Percentiles rank a stretch among this genome's conserved stretches.
These are phyloP conservation scores for Ametastegia equiseti DNA, from an alignment of 2,888 invertebrate genomes.

Conservation along the genomic window DNA sequence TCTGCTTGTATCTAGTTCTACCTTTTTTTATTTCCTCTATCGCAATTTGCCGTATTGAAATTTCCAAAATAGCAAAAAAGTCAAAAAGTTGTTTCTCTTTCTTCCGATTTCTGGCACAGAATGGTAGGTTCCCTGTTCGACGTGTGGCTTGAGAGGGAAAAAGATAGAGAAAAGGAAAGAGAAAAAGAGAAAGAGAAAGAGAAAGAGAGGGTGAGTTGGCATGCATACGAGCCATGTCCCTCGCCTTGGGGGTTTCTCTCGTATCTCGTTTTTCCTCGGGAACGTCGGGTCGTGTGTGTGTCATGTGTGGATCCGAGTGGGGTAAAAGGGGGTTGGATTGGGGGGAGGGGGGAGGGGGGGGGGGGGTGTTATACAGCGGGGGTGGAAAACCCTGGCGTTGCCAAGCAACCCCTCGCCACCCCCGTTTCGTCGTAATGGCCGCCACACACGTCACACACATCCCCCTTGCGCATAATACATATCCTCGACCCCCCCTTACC, in stretches of 20 bases:
- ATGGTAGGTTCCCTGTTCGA: too few species aligned
- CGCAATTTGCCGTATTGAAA: too few species aligned
- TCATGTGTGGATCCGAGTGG: constrained; percentile 40
- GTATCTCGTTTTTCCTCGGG: neutral
- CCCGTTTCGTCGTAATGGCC: constrained; percentile 57
- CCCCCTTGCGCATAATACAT: constrained; percentile 67
- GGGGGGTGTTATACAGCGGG: constrained; percentile 53
- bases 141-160: too few species aligned
- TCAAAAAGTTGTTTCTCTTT: too few species aligned
- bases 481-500: constrained; percentile 62
- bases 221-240: constrained; percentile 6
- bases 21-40: too few species aligned
- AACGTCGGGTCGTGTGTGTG: constrained; percentile 16
- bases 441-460: constrained; percentile 68
- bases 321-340: neutral
- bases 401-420: constrained; percentile 72
- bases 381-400: constrained; percentile 65
- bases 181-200: too few species aligned
- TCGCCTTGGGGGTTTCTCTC: neutral
- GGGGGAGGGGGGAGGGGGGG: constrained; percentile 54
- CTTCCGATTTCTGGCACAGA: too few species aligned
- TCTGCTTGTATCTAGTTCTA: too few species aligned
- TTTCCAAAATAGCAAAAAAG: too few species aligned
- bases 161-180: too few species aligned
- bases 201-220: neutral